A percentile compares a stretch with the other conserved stretches of the same genome.
Conservation (phyloP, 2,888 invertebrate genomes). For the Lissocephala sabroskyi region DNA sequence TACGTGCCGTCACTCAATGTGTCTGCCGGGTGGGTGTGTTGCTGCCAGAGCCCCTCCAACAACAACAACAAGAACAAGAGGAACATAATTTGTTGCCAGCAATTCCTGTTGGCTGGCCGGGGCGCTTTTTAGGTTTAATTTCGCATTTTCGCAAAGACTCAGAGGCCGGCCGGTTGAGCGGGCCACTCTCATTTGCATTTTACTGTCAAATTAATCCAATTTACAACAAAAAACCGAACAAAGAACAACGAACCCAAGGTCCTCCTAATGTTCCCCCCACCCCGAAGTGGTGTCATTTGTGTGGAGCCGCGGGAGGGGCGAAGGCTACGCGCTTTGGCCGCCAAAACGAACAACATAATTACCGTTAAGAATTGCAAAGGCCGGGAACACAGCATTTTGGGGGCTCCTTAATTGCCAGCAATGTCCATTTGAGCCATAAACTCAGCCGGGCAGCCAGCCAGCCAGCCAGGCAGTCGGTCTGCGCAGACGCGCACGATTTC, state of each 20-base stretch:
- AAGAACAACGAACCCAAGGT: not conserved
- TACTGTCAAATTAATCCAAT: conserved; percentile 65
- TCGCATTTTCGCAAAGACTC: conserved; percentile 50
- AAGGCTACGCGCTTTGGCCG: conserved; percentile 51
- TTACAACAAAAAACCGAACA: conserved; percentile 41
- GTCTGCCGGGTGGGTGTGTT: conserved; percentile 4
- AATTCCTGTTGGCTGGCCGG: conserved; percentile 17
- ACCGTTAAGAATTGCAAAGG: conserved; percentile 60
- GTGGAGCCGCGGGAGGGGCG: not conserved
- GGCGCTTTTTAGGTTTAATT: conserved; percentile 44
- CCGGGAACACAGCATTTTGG: conserved; percentile 34
- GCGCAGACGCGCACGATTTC: conserved; percentile 24
- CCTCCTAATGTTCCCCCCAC: conserved; percentile 11
- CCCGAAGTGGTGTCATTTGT: not conserved
- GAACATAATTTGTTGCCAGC: conserved; percentile 58
- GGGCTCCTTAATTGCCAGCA: conserved; percentile 58
- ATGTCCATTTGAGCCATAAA: conserved; percentile 43
- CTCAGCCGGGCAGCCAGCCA: not conserved
- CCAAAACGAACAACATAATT: conserved; percentile 66
- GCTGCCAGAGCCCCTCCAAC: not conserved
- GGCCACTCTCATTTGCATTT: conserved; percentile 56
- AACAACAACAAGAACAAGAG: conserved; percentile 17
- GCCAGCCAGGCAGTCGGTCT: conserved; percentile 21
- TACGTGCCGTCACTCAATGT: conserved; percentile 1
- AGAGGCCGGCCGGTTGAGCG: too few relatives aligned